phyloP scores from a whole-genome alignment of 2,113 vertebrate genomes.

The Edolisoma coerulescens region DNA sequence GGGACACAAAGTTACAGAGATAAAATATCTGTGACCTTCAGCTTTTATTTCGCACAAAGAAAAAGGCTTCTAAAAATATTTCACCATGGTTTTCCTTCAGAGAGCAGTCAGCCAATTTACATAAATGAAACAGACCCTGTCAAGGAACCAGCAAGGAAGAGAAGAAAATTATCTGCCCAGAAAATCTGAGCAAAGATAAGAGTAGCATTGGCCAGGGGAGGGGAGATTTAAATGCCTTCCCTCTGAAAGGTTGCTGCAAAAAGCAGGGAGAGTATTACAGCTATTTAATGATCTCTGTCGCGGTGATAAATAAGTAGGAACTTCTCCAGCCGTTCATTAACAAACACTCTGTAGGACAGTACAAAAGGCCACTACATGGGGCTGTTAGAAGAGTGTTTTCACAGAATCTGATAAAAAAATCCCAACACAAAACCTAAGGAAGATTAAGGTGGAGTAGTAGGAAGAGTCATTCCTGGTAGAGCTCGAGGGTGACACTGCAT shows the following conservation, averaged over 20 bases:
- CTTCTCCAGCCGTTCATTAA: slow-evolving; percentile 31
- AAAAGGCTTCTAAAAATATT: slow-evolving; percentile 57
- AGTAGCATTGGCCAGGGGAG: background rate
- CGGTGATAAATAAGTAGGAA: slow-evolving; percentile 13
- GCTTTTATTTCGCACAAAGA: background rate
- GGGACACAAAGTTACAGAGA: slow-evolving; percentile 2
- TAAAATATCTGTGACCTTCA: slow-evolving; percentile 52
- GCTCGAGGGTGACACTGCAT: background rate
- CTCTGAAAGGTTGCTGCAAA: slow-evolving; percentile 2
- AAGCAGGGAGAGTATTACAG: background rate
- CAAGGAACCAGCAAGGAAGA: slow-evolving; percentile 26
- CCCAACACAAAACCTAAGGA: background rate
- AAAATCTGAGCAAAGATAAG: slow-evolving; percentile 52
- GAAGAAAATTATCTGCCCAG: slow-evolving; percentile 32
- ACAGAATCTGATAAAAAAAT: background rate
- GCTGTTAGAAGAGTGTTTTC: slow-evolving; percentile 48
- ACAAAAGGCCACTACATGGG: background rate
- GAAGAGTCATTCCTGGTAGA: background rate
- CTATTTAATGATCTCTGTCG: background rate
- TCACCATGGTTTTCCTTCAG: background rate
- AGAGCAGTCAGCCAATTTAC: slow-evolving; percentile 41
- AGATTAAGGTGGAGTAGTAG: background rate
- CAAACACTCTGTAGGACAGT: slow-evolving; percentile 1
- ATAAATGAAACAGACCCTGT: slow-evolving; percentile 33
- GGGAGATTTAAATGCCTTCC: slow-evolving; percentile 47